These are phyloP conservation scores for Cliona cf. orientalis DNA, from an alignment of 37 sponge, comb jelly and placozoan species.

Conservation along the genomic window DNA sequence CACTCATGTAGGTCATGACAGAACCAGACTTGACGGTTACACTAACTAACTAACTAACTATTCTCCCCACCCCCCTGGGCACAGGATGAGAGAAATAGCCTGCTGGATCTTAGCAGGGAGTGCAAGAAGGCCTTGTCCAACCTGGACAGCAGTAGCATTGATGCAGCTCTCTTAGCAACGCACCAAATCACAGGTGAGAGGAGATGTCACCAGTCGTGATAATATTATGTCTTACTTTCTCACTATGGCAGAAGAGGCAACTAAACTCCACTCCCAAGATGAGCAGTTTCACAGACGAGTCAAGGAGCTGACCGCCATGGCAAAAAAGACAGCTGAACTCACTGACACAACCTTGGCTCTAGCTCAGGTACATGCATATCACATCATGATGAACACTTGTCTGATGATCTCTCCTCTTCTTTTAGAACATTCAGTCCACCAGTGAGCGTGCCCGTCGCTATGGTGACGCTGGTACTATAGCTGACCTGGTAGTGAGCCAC, in stretches of 20 bases:
- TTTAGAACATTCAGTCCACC: conserved; percentile 59
- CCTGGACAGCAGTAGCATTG: conserved; percentile 8
- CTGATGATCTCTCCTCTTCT: background rate
- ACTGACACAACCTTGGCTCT: too few species aligned
- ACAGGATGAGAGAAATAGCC: conserved; percentile 66
- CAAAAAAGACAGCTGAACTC: background rate
- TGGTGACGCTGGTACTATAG: conserved; percentile 66
- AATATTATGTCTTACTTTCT: too few species aligned
- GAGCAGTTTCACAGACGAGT: background rate
- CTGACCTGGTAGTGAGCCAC: conserved; percentile 54
- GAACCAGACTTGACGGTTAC: background rate
- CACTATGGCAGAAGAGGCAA: too few species aligned
- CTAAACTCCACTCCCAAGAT: too few species aligned
- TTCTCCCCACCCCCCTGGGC: background rate
- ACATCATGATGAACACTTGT: too few species aligned
- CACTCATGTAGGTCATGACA: conserved; percentile 28
- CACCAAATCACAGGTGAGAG: too few species aligned
- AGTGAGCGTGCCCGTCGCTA: conserved; percentile 40
- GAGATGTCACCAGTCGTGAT: too few species aligned
- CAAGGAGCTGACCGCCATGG: background rate
- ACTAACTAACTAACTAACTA: background rate
- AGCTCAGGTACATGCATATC: too few species aligned
- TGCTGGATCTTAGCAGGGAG: conserved; percentile 43
- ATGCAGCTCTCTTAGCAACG: conserved; percentile 3
- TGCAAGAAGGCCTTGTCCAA: conserved; percentile 35